These are phyloP conservation scores for Saccopteryx leptura DNA, from an alignment of 2,113 vertebrate species.

Conservation along the genomic window DNA sequence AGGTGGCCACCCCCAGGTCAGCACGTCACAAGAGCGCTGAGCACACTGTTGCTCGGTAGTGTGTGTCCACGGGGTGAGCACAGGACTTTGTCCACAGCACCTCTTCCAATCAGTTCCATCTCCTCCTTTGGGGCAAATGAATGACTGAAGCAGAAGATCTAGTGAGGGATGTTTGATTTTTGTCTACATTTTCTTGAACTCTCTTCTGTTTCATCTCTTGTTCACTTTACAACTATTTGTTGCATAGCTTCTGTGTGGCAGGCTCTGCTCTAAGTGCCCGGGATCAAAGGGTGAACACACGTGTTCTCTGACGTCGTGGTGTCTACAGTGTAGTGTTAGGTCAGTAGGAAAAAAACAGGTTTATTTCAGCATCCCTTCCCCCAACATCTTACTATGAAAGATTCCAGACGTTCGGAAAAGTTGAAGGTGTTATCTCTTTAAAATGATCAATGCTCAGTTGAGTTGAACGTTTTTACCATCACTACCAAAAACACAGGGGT, in stretches of 20 bases:
- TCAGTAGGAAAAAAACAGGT: background rate
- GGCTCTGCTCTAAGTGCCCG: background rate
- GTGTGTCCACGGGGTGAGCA: accelerated
- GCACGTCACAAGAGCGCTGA: background rate
- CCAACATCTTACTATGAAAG: background rate
- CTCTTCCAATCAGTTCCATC: background rate
- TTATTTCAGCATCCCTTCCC: background rate
- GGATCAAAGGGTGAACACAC: background rate
- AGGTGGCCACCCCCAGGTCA: accelerated
- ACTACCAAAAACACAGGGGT: background rate
- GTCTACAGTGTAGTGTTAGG: background rate
- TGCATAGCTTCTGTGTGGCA: background rate
- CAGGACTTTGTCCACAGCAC: background rate
- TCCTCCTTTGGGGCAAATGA: background rate
- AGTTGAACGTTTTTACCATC: background rate
- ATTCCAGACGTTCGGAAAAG: background rate
- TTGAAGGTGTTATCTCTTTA: background rate
- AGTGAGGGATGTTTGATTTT: background rate
- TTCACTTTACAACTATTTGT: background rate
- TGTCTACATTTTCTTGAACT: background rate
- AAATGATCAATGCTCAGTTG: background rate
- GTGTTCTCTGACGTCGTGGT: background rate
- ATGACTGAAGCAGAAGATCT: background rate
- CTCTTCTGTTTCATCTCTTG: background rate
- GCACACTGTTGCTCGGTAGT: accelerated